phyloP scores from a whole-genome alignment of 2,113 vertebrate genomes.

The Cyprinodon brontotheroides region DNA sequence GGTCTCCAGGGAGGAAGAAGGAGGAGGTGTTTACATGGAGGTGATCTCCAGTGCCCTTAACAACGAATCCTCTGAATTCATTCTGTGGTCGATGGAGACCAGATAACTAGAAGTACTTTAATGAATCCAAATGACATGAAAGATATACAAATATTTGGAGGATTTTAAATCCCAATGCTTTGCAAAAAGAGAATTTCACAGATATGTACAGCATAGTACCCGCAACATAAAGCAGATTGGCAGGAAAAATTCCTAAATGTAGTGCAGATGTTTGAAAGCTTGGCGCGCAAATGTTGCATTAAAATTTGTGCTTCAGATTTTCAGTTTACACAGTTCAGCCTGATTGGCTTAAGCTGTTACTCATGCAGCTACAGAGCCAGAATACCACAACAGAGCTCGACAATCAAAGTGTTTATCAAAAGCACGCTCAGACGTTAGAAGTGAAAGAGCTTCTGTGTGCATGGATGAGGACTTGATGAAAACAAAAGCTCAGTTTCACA shows the following conservation, averaged over 20 bases:
- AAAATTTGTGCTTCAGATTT: not conserved
- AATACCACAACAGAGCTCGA: slow-evolving; percentile 21
- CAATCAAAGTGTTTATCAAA: slow-evolving; percentile 47
- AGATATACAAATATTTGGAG: not conserved
- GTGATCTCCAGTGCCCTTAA: slow-evolving; percentile 74
- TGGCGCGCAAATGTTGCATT: not conserved
- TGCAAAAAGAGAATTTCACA: not conserved
- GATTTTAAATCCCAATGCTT: not conserved
- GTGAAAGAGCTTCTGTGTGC: slow-evolving; percentile 28
- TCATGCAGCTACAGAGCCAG: slow-evolving; percentile 13
- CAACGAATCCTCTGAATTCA: slow-evolving; percentile 58
- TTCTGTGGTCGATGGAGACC: slow-evolving; percentile 3
- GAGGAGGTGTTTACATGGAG: slow-evolving; percentile 78
- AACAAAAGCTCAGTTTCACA: slow-evolving; percentile 43
- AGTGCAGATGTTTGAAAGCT: not conserved
- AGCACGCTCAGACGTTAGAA: slow-evolving; percentile 16
- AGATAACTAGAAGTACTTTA: not conserved
- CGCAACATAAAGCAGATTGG: not conserved
- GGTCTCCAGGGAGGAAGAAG: slow-evolving; percentile 60
- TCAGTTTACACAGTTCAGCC: slow-evolving; percentile 5
- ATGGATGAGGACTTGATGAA: slow-evolving; percentile 27
- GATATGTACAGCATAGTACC: not conserved
- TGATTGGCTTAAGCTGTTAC: slow-evolving; percentile 11
- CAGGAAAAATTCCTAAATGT: not conserved
- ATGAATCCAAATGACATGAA: not conserved